Percentiles rank a stretch among this genome's conserved stretches.
Conservation (phyloP, 2,888 invertebrate genomes). For the Empis livida region DNA sequence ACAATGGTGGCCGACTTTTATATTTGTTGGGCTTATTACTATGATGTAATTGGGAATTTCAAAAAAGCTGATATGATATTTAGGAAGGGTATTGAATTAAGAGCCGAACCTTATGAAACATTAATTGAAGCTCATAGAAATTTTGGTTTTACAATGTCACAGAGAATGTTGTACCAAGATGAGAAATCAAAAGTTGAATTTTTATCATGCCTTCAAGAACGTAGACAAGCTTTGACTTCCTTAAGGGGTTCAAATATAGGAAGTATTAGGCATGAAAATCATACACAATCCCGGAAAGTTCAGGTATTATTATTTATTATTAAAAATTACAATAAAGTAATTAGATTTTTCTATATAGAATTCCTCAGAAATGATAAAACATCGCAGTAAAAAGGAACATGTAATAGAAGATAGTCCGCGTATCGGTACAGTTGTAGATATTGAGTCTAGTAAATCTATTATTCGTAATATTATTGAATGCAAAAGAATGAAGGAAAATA, state of each 20-base stretch:
- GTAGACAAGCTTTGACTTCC: slow-evolving; percentile 63
- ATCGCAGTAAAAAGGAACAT: background rate
- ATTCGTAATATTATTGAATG: slow-evolving; percentile 42
- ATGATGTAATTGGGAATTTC: slow-evolving; percentile 68
- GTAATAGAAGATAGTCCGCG: slow-evolving; percentile 8
- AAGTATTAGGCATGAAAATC: slow-evolving; percentile 36
- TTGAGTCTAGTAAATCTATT: slow-evolving; percentile 14
- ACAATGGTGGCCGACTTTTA: slow-evolving; percentile 73
- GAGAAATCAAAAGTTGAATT: slow-evolving; percentile 41
- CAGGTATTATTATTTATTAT: too few species aligned
- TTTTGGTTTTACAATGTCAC: slow-evolving; percentile 34
- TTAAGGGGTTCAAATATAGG: slow-evolving; percentile 48
- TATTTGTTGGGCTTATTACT: slow-evolving; percentile 78
- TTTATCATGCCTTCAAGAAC: slow-evolving; percentile 50
- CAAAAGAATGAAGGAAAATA: slow-evolving; percentile 53
- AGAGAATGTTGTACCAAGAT: slow-evolving; percentile 36
- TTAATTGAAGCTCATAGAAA: slow-evolving; percentile 61
- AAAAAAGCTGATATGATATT: slow-evolving; percentile 75
- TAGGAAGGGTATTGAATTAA: slow-evolving; percentile 57
- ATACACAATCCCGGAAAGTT: too few species aligned
- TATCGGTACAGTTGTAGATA: background rate
- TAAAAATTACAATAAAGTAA: too few species aligned
- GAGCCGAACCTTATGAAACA: slow-evolving; percentile 69
- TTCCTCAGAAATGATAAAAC: background rate
- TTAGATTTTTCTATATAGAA: background rate